Evolutionary conservation across 2,797 vertebrate species (phyloP).

Genomic region (Cuculus canorus): DNA sequence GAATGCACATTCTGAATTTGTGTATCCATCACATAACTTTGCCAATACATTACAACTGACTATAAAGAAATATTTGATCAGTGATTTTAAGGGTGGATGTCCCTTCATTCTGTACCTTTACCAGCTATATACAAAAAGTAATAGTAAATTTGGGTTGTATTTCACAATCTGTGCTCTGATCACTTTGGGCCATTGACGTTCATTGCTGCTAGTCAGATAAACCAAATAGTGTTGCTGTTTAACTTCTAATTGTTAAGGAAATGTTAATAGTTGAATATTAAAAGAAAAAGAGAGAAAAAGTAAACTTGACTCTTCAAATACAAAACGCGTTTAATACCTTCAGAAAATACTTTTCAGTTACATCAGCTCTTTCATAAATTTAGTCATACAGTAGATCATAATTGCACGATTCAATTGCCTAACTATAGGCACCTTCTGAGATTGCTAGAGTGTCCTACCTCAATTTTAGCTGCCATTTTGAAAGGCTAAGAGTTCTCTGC

Average conservation of each 20-base stretch:
- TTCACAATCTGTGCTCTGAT: background rate
- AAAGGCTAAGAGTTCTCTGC: background rate
- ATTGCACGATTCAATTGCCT: background rate
- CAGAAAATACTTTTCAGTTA: background rate
- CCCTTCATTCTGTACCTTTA: background rate
- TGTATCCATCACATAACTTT: background rate
- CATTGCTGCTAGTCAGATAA: background rate
- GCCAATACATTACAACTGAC: background rate
- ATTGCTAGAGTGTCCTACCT: background rate
- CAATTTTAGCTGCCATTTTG: background rate
- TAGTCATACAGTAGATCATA: background rate
- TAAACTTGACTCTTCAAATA: background rate
- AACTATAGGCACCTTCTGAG: background rate
- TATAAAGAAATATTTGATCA: background rate
- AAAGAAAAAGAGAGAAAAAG: background rate
- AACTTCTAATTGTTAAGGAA: background rate
- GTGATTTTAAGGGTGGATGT: background rate
- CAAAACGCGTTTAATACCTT: background rate
- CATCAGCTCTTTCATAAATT: background rate
- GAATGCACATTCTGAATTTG: accelerated
- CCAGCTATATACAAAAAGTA: background rate
- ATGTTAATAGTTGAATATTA: background rate
- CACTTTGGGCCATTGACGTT: background rate
- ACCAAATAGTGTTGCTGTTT: background rate
- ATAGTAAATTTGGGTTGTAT: background rate